Evolutionary conservation across 2,113 vertebrate species (phyloP), one percentile per base, ranked within the genome.

Genomic region (Leucoraja erinaceus): DNA sequence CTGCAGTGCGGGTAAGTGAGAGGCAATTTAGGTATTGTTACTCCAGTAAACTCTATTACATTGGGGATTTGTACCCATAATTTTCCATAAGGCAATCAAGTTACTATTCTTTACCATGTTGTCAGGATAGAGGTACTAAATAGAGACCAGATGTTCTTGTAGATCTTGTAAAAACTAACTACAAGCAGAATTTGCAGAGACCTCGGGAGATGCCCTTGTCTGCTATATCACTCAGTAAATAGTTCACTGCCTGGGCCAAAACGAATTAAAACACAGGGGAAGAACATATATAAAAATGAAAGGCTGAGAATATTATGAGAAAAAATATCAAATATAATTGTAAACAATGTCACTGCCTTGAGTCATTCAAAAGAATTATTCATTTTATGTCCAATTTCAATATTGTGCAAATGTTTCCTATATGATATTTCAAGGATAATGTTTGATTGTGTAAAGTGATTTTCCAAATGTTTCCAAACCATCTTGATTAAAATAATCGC

Each of bases 81-180:
- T 88, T 88, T n/a, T 88, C 59, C 25, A 88, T 14, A 88, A 88
- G 28, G 59, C 83, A 88, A 88, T 63, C 83, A 61, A 88, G 16
- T 88, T 63, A 31, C 83, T 88, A 63, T n/a, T 88, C 83, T 61
- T 88, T 28, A 88, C 28, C 6, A 63, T 31, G 83, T 31, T 88
- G 83, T 63, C 56, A 88, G 83, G 83, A 63, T 88, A 63, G 11
- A 63, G 56, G 56, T 14, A 61, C 83, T 88, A 88, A 88, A 88
- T 88, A n/a, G 28, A 63, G 59, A 88, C 59, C 83, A 88, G 83
- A 88, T 88, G 83, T 88, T 88, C 28, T 88, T 63, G 59, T 63
- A 61, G 28, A 88, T 88, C 56, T 63, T 63, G 83, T 88, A 63
- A 88, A 88, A 88, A 88, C 28, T 63, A 88, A 63, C 56, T 63